phyloP scores from a whole-genome alignment of 2,113 vertebrate genomes.

The Syrmaticus mikado region DNA sequence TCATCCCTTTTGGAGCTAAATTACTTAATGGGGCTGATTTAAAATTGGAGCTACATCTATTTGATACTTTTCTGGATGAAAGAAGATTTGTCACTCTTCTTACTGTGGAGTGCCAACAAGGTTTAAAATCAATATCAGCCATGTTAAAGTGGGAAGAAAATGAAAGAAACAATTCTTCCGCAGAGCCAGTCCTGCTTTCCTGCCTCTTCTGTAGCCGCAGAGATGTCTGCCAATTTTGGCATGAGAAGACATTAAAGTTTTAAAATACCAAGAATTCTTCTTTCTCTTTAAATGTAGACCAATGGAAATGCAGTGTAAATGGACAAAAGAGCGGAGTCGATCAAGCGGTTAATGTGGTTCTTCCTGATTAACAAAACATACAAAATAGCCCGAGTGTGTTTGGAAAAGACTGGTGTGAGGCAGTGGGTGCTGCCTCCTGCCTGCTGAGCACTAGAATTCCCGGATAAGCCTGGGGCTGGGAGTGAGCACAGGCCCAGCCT shows the following conservation, averaged over 20 bases:
- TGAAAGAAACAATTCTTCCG: conserved; percentile 62
- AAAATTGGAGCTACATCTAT: conserved; percentile 22
- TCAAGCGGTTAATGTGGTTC: not conserved
- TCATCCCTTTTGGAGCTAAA: conserved; percentile 3
- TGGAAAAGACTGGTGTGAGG: conserved; percentile 7
- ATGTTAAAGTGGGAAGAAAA: conserved; percentile 41
- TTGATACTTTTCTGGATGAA: conserved; percentile 31
- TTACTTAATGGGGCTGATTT: not conserved
- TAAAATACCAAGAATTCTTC: conserved; percentile 54
- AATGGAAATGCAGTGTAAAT: not conserved
- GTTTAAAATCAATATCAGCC: conserved; percentile 58
- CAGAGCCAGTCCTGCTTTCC: conserved; percentile 50
- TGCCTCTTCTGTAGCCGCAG: conserved; percentile 30
- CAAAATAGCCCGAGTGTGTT: not conserved
- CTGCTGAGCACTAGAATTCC: not conserved
- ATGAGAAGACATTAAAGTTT: conserved; percentile 38
- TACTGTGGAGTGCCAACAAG: not conserved
- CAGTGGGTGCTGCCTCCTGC: not conserved
- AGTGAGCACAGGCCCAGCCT: not conserved
- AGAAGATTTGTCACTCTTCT: conserved; percentile 24
- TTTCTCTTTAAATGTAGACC: conserved; percentile 5
- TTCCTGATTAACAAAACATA: not conserved
- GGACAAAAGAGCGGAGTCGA: conserved; percentile 17
- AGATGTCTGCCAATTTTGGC: conserved; percentile 55
- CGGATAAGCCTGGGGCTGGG: not conserved